Evolutionary conservation across 2,797 vertebrate genomes (phyloP), one percentile per base, ranked within the genome.

Genomic region (Oreortyx pictus): DNA sequence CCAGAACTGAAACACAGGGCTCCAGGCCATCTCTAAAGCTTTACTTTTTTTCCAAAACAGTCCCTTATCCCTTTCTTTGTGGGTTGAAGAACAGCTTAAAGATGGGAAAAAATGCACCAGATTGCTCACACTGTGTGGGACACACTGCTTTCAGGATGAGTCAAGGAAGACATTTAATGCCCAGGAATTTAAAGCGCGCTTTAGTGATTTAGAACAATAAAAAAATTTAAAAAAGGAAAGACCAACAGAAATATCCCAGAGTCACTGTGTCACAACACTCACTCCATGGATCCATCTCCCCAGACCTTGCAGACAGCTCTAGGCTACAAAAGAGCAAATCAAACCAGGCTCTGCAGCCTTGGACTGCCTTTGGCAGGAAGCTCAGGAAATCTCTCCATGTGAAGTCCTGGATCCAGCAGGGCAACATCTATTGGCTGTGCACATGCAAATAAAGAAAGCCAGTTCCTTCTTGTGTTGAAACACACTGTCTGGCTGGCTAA

Each of bases 321-420:
- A 65, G 75, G 60, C 52, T 81, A 19, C 39, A 79, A 88, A 79
- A 59, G 5, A 88, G n/a, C 31, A 92, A 90, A 92, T 76, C 81
- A 90, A 92, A 93, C 2, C 84, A 94, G 76, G 46, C 71, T 79
- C 77, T 90, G 88, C 82, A 60, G 89, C 90, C 77, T 93, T 31
- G 29, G 57, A 85, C 67, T 92, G 91, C 87, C 82, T 90, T 92
- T 94, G 84, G 92, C 91, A 94, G 86, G 72, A 90, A 94, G 64
- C 27, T 94, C 44, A 66, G 62, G 65, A 93, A 92, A 94, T 56
- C 68, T 70, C 87, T 94, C 80, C 56, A 61, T 93, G 67, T 64
- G 82, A 82, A 81, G 62, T 85, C 71, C 68, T 65, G 37, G 84
- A 79, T 8, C 13, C 35, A 86, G 35, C 5, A 61, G 47, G 54